Evolutionary conservation across 2,113 vertebrate species (phyloP).

Genomic region (Boulengeromyrus knoepffleri): DNA sequence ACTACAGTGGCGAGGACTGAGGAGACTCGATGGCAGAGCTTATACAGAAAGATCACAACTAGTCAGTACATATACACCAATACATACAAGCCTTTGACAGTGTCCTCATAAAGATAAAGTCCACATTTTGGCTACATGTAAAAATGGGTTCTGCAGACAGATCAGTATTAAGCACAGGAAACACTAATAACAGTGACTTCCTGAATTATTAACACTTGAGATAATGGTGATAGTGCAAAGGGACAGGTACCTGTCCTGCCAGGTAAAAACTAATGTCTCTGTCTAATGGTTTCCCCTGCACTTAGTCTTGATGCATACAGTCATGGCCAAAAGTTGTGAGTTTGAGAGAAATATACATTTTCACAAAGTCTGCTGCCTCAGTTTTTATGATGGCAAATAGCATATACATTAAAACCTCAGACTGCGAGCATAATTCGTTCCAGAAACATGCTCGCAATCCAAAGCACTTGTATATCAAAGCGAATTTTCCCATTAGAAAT

Average conservation of each 20-base stretch:
- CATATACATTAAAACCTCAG: too few relatives aligned
- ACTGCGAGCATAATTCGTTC: too few relatives aligned
- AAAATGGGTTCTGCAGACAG: not conserved
- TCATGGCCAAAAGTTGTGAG: too few relatives aligned
- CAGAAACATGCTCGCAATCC: too few relatives aligned
- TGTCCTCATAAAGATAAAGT: not conserved
- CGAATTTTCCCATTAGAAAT: too few relatives aligned
- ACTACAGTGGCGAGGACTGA: not conserved
- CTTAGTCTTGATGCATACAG: not conserved
- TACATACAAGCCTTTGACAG: not conserved
- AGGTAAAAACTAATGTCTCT: not conserved
- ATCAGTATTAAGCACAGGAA: not conserved
- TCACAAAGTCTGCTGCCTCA: too few relatives aligned
- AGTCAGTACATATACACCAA: not conserved
- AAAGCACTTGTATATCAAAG: too few relatives aligned
- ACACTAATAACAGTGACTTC: not conserved
- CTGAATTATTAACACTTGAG: not conserved
- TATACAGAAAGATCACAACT: not conserved
- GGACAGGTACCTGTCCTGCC: not conserved
- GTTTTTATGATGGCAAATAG: too few relatives aligned
- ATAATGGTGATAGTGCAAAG: not conserved
- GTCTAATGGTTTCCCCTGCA: not conserved
- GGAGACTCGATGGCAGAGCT: not conserved
- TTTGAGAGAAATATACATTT: too few relatives aligned
- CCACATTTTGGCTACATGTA: not conserved